phyloP scores from a whole-genome alignment of 2,888 invertebrate species.

The Stenotaenia linearis region DNA sequence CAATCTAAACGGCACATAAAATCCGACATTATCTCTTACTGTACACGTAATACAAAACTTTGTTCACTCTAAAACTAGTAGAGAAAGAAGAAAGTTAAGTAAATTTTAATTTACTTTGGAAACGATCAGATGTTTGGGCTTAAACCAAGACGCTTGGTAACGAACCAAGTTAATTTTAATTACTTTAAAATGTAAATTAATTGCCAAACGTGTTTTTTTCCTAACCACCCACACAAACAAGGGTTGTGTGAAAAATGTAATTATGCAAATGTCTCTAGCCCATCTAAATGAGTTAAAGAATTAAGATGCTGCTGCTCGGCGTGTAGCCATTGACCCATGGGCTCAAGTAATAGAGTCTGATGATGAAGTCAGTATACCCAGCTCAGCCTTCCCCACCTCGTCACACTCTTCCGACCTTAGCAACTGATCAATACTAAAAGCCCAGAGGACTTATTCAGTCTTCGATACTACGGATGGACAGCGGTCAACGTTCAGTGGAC shows the following conservation, averaged over 20 bases:
- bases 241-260: constrained; percentile 10
- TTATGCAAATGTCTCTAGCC: background rate
- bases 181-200: constrained; percentile 26
- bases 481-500: constrained; percentile 14
- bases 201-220: constrained; percentile 8
- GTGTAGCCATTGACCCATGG: background rate
- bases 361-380: background rate
- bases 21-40: background rate
- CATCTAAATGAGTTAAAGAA: constrained; percentile 3
- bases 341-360: constrained; percentile 12
- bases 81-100: background rate
- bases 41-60: background rate
- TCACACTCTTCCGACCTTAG: constrained; percentile 7
- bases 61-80: background rate
- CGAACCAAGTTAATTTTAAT: constrained; percentile 23
- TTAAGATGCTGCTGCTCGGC: background rate
- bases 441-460: constrained; percentile 3
- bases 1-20: constrained; percentile 26
- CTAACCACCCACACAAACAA: constrained; percentile 3
- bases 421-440: constrained; percentile 12
- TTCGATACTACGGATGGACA: constrained; percentile 21
- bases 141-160: background rate
- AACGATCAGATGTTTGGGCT: background rate
- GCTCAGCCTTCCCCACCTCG: background rate
- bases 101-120: background rate